Evolutionary conservation across 2,113 vertebrate genomes (phyloP), one percentile per base, ranked within the genome.

Genomic region (Nibea coibor): DNA sequence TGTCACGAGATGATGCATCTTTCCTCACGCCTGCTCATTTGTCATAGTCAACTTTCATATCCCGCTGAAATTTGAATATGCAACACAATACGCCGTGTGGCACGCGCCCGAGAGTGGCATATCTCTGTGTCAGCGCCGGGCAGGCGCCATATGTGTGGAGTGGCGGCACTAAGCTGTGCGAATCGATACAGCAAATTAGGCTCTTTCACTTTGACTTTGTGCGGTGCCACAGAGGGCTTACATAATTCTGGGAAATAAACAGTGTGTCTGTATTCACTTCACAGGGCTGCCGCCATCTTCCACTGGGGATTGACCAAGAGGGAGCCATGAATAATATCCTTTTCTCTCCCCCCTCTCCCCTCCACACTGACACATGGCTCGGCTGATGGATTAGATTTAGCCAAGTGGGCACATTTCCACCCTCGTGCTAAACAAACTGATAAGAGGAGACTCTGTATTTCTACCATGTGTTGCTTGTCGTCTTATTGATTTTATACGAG

Each of bases 261-360:
- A 90, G 80, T 56, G 80, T 58, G 88, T 93, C 80, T 91, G 90
- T 87, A 88, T 93, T 93, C 91, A 92, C 93, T 92, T 92, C 81
- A 84, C 87, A 88, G 19, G 78, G 66, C 64, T 7, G 63, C 86
- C 62, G 62, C 85, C 82, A 83, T 83, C 85, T 93, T 93, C 90
- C 93, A 28, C 86, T 71, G 92, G 90, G 92, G 93, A 92, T 93
- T 92, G 87, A 91, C 91, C 88, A 87, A 79, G 80, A 87, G 89
- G 88, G 90, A 88, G 54, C 65, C 72, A 83, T 93, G 90, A 94
- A 95, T 93, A 94, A 92, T 91, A 89, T 81, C 62, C 86, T 66
- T 72, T 65, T 70, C 63, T 57, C 43, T 53, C 66, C 16, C 15
- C 6, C 0, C 19, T 47, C 14, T 28, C 3, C 17, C 51, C 16